Conservation (phyloP, 2,888 invertebrate genomes). For the Buathra laborator region DNA sequence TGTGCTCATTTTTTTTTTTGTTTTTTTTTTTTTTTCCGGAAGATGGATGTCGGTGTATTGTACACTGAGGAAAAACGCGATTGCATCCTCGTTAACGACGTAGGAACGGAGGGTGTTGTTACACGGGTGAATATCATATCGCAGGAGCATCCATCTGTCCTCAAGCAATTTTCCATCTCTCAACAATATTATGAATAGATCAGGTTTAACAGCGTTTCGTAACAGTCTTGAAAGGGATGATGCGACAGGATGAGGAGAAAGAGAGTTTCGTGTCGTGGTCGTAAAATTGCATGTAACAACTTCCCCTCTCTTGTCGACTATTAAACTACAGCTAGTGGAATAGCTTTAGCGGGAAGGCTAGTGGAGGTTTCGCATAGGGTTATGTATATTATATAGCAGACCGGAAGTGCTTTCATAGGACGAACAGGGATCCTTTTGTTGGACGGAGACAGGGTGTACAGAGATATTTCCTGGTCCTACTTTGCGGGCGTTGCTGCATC, state of each 20-base stretch:
- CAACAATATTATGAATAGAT: slow-evolving; percentile 1
- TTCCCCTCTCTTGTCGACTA: slow-evolving; percentile 4
- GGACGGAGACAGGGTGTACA: slow-evolving; percentile 46
- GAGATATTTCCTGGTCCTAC: slow-evolving; percentile 64
- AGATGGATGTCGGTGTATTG: slow-evolving; percentile 28
- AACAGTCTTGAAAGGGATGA: neutral
- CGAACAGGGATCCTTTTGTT: slow-evolving; percentile 21
- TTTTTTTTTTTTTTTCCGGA: neutral
- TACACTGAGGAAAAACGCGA: neutral
- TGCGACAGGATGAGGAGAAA: neutral
- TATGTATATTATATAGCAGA: slow-evolving; percentile 16
- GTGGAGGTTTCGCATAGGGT: neutral
- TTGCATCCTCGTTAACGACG: slow-evolving; percentile 5
- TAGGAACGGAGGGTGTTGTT: neutral
- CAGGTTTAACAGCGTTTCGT: neutral
- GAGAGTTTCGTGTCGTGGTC: slow-evolving; percentile 9
- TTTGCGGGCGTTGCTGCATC: slow-evolving; percentile 74
- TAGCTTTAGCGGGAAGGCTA: neutral
- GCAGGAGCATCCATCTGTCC: neutral
- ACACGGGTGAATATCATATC: slow-evolving; percentile 1
- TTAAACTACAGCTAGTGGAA: slow-evolving; percentile 1
- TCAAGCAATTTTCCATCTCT: neutral
- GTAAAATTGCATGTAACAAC: slow-evolving; percentile 24
- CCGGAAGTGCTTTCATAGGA: slow-evolving; percentile 26
- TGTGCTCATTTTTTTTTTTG: neutral